Conservation (phyloP, 2,797 vertebrate genomes). For the Coregonus sp. region DNA sequence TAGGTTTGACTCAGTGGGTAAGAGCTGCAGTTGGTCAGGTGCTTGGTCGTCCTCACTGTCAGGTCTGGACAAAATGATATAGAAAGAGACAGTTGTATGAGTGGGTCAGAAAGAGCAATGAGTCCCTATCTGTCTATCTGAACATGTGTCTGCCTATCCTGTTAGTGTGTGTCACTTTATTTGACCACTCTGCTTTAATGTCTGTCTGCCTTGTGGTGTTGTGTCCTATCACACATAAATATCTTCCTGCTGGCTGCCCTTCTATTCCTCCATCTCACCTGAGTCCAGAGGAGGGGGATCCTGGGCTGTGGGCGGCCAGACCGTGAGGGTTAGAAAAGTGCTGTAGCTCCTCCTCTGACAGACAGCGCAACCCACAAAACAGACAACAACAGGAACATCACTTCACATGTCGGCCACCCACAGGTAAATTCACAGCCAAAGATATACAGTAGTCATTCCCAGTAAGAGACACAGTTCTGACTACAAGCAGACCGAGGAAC, state of each 20-base stretch:
- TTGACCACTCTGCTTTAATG: neutral
- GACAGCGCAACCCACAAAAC: constrained; percentile 57
- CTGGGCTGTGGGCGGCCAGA: constrained; percentile 82
- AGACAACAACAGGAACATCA: constrained; percentile 69
- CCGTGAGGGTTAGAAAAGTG: constrained; percentile 84
- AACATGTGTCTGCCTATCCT: neutral
- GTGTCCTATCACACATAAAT: too few species aligned
- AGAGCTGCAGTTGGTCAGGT: constrained; percentile 54
- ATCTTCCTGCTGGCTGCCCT: neutral
- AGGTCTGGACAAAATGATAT: constrained; percentile 48
- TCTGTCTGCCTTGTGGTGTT: neutral
- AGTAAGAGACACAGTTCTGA: constrained; percentile 36
- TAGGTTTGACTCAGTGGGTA: constrained; percentile 43
- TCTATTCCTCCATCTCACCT: constrained; percentile 63
- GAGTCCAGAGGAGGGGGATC: constrained; percentile 75
- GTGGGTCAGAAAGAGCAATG: neutral
- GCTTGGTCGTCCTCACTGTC: constrained; percentile 61
- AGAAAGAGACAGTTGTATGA: neutral
- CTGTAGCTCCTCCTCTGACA: constrained; percentile 82
- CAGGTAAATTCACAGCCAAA: constrained; percentile 9
- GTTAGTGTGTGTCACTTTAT: neutral
- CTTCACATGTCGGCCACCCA: constrained; percentile 44
- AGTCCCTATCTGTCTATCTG: neutral
- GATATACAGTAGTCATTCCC: neutral
- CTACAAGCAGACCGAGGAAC: constrained; percentile 48